Conservation (phyloP, 2,797 vertebrate genomes). For the Coregonus ussuriensis region DNA sequence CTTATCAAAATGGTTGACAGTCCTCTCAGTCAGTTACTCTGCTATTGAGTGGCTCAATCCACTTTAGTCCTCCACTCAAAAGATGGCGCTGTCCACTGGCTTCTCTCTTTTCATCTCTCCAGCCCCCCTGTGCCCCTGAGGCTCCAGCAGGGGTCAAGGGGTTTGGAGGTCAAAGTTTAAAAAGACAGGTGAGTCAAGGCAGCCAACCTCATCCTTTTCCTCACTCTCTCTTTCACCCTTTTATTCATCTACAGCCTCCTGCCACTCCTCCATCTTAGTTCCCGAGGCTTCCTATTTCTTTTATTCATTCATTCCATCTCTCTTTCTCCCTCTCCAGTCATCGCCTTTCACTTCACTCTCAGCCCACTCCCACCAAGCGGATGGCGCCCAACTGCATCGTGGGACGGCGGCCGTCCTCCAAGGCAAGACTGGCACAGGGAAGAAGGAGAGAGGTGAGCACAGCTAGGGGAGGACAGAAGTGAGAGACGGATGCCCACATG, state of each 20-base stretch:
- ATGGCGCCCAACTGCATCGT: background rate
- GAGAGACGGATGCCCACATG: background rate
- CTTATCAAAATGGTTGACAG: conserved; percentile 49
- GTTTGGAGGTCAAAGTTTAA: background rate
- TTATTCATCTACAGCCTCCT: background rate
- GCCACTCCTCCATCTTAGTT: conserved; percentile 15
- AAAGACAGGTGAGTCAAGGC: conserved; percentile 5
- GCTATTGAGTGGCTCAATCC: background rate
- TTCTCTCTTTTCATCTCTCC: background rate
- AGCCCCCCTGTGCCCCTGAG: conserved; percentile 23
- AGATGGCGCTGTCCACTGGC: conserved; percentile 28
- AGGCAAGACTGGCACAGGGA: conserved; percentile 23
- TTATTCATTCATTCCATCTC: background rate
- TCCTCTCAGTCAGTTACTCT: conserved; percentile 43
- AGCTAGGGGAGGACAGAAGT: conserved; percentile 38
- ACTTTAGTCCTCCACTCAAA: conserved; percentile 8
- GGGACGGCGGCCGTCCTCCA: background rate
- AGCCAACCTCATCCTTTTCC: conserved; percentile 3
- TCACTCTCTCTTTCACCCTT: background rate
- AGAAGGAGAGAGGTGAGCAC: conserved; percentile 26
- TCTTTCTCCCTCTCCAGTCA: conserved; percentile 12
- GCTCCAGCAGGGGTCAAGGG: conserved; percentile 43
- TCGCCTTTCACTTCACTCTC: background rate
- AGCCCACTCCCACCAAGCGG: background rate
- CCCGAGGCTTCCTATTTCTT: conserved; percentile 10